Percentiles rank a stretch among this genome's conserved stretches.
These are phyloP conservation scores for Bilobella aurantiaca DNA, from an alignment of 1,140 invertebrate genomes.

Conservation along the genomic window DNA sequence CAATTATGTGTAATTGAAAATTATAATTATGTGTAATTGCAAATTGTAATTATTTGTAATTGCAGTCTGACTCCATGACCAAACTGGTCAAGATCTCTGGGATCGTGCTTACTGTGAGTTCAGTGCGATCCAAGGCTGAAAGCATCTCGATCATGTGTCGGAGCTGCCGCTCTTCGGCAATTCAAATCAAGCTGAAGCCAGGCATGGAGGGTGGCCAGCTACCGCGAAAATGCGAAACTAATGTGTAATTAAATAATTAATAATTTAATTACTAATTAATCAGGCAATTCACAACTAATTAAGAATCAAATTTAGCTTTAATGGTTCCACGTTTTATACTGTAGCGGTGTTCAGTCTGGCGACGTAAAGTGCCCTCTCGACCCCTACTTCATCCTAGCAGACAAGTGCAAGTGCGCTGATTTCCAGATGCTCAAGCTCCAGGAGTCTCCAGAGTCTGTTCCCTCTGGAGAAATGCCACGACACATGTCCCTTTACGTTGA, in stretches of 20 bases:
- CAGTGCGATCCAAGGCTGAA: slow-evolving; percentile 88
- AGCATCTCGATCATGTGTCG: slow-evolving; percentile 92
- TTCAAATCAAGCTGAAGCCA: slow-evolving; percentile 81
- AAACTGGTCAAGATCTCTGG: slow-evolving; percentile 89
- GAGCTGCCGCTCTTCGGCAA: slow-evolving; percentile 77
- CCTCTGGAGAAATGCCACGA: slow-evolving; percentile 95
- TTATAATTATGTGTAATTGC: too few species aligned
- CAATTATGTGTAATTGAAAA: too few species aligned
- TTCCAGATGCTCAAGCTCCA: slow-evolving; percentile 56
- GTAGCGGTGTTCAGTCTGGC: slow-evolving; percentile 73
- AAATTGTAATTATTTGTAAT: too few species aligned
- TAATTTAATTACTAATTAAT: slow-evolving; percentile 10
- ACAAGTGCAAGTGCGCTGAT: slow-evolving; percentile 95
- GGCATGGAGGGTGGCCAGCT: slow-evolving; percentile 95
- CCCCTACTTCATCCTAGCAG: slow-evolving; percentile 94
- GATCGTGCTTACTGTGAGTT: slow-evolving; percentile 87
- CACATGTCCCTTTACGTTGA: slow-evolving; percentile 94
- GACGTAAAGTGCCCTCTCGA: slow-evolving; percentile 87
- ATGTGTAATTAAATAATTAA: slow-evolving; percentile 44
- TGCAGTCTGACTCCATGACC: slow-evolving; percentile 82
- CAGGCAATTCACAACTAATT: too few species aligned
- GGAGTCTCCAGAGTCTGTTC: slow-evolving; percentile 64
- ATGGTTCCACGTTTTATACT: not conserved
- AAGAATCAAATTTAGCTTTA: not conserved
- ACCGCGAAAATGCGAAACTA: slow-evolving; percentile 81